A percentile compares a stretch with the other conserved stretches of the same genome.
Evolutionary conservation across 2,888 invertebrate genomes (phyloP).

Genomic region (Carterocephalus palaemon): DNA sequence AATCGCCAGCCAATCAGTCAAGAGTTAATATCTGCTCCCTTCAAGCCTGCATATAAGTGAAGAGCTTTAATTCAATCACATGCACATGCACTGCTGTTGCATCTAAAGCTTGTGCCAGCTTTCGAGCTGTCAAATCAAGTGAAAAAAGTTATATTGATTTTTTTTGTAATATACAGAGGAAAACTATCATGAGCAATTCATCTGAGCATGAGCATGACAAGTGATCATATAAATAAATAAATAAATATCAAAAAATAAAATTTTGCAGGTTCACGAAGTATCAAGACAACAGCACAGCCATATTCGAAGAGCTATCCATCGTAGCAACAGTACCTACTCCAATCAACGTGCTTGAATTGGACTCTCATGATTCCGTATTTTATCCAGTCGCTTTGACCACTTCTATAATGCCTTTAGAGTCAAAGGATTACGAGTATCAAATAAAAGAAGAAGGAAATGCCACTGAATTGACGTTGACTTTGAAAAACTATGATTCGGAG

Average conservation of each 20-base stretch:
- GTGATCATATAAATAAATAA: no score
- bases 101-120: no score
- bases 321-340: constrained; percentile 62
- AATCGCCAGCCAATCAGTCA: no score
- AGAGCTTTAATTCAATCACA: no score
- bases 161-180: constrained; percentile 1
- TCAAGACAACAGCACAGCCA: constrained; percentile 51
- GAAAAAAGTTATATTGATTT: not conserved
- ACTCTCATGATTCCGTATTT: constrained; percentile 55
- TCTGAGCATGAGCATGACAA: no score
- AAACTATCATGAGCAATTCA: no score
- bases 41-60: no score
- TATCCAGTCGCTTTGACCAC: constrained; percentile 72
- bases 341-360: constrained; percentile 33
- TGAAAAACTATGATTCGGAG: constrained; percentile 44
- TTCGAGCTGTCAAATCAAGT: no score
- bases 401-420: constrained; percentile 70
- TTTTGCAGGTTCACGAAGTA: constrained; percentile 68
- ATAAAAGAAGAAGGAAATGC: constrained; percentile 28
- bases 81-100: no score
- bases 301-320: constrained; percentile 68
- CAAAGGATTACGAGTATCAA: constrained; percentile 47
- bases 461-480: constrained; percentile 40
- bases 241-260: no score
- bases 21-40: no score